phyloP scores from a whole-genome alignment of 2,113 vertebrate genomes.

The Sturnus vulgaris region DNA sequence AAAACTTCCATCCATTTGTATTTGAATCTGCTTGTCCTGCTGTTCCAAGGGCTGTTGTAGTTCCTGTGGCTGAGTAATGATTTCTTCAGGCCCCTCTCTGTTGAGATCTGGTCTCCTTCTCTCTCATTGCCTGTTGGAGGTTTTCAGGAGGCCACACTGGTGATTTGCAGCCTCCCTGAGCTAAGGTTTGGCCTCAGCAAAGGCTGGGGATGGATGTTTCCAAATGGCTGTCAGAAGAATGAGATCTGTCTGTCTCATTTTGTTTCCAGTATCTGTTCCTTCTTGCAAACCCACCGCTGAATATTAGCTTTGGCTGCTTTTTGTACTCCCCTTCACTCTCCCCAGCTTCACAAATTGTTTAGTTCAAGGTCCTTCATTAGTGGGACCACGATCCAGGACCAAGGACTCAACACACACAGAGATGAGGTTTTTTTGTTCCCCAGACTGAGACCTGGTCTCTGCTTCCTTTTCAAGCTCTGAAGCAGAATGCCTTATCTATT shows the following conservation, averaged over 20 bases:
- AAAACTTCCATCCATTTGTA: not conserved
- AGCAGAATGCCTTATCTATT: not conserved
- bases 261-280: not conserved
- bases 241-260: not conserved
- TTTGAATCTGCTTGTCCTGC: not conserved
- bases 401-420: not conserved
- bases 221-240: not conserved
- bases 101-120: not conserved
- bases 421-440: not conserved
- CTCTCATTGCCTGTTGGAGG: not conserved
- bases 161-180: not conserved
- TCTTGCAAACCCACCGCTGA: not conserved
- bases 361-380: not conserved
- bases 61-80: not conserved
- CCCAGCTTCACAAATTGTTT: not conserved
- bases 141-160: not conserved
- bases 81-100: not conserved
- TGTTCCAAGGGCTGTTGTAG: not conserved
- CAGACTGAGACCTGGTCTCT: not conserved
- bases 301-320: not conserved
- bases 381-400: not conserved
- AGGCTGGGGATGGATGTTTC: not conserved
- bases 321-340: not conserved
- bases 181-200: not conserved
- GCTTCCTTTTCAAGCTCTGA: not conserved